Base-by-base conservation (phyloP, 2,797 vertebrate species). In the Hirundo rustica region DNA sequence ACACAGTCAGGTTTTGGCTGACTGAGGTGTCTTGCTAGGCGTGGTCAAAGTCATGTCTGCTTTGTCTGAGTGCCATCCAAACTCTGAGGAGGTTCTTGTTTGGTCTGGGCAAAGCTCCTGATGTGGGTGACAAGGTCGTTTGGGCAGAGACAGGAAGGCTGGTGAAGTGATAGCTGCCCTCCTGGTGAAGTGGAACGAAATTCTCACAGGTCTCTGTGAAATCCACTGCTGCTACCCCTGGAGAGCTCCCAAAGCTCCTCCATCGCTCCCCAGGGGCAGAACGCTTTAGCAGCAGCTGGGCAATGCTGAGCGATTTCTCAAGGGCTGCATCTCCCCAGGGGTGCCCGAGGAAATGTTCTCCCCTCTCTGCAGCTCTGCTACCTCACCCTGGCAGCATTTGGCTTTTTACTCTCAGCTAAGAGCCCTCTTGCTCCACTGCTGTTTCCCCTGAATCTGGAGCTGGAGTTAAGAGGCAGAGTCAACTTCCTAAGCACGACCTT, bases 251-350 rank as follows among this genome's bases (percentile, higher is more conserved):
- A 53, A 27, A 85, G 34, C 17, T 78, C 16, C 53, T 84, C 51
- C n/a, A 10, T 62, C 60, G 19, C 64, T 36, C 47, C 32, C 11
- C 16, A 14, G 32, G 38, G 70, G n/a, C 53, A 80, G 75, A 94
- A 29, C 13, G 18, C 40, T 47, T 26, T 1, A 1, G 29, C 65
- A 71, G 67, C 45, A 80, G 29, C 25, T 45, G 29, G 40, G 14
- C 2, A 2, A 14, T 3, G 11, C 27, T 25, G n/a, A 51, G 36
- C 0, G 0, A 11, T 38, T 87, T 76, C 75, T 78, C 42, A 72
- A 71, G 60, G 58, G 40, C 36, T 61, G 19, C 16, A 2, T 64
- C 36, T 71, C n/a, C 42, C 34, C 55, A 36, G 23, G 26, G 44
- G 12, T 51, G 18, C 29, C 32, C 6, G 5, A 82, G 67, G 48